A percentile compares a stretch with the other conserved stretches of the same genome.
These are phyloP conservation scores for Tringa solitaria DNA, from an alignment of 2,113 vertebrate species.

Conservation along the genomic window DNA sequence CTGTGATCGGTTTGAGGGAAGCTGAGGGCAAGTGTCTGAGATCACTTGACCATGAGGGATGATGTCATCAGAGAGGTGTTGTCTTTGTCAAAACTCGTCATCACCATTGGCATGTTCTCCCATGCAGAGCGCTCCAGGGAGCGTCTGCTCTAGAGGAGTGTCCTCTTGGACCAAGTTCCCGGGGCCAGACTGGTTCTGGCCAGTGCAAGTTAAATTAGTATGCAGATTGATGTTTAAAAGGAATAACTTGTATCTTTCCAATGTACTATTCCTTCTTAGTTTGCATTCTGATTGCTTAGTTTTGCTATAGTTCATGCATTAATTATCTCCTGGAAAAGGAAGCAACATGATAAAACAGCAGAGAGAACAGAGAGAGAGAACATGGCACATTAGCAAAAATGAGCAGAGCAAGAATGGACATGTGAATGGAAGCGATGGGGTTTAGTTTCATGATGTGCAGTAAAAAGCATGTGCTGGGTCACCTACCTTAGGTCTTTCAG, in stretches of 20 bases:
- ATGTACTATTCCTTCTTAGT: not conserved
- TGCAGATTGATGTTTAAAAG: not conserved
- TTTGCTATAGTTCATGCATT: not conserved
- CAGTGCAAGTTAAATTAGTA: not conserved
- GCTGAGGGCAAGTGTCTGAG: not conserved
- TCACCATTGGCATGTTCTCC: not conserved
- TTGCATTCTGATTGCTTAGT: not conserved
- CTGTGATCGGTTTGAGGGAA: not conserved
- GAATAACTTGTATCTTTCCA: not conserved
- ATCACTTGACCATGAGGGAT: not conserved
- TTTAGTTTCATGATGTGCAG: not conserved
- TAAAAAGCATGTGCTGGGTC: not conserved
- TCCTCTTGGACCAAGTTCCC: not conserved
- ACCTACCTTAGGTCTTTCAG: not conserved
- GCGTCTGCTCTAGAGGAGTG: not conserved
- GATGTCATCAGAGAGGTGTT: rapidly evolving
- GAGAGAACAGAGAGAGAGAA: not conserved
- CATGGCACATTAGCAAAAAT: not conserved
- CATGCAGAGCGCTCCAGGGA: not conserved
- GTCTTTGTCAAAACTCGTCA: not conserved
- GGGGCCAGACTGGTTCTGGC: not conserved
- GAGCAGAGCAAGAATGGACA: not conserved
- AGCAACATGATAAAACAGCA: not conserved
- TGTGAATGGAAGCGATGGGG: not conserved
- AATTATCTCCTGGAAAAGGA: not conserved